A percentile compares a stretch with the other conserved stretches of the same genome.
Conservation (phyloP, 1,140 invertebrate genomes). For the Reticulitermes speratus region DNA sequence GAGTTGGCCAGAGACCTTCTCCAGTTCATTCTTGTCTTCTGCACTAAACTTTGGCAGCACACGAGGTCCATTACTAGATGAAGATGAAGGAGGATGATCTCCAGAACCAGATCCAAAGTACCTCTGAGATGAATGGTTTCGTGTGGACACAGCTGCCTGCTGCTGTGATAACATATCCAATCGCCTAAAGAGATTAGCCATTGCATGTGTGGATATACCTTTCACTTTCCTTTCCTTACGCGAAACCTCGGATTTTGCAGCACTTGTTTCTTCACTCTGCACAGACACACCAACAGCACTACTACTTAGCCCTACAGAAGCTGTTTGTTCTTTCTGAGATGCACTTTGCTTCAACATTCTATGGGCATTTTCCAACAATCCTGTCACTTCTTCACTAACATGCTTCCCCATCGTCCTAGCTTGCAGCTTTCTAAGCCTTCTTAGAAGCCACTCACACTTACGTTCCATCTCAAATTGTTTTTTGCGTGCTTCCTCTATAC, state of each 20-base stretch:
- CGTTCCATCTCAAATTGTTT: slow-evolving; percentile 65
- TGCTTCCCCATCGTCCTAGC: slow-evolving; percentile 69
- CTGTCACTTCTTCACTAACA: slow-evolving; percentile 69
- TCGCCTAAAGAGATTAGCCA: slow-evolving; percentile 56
- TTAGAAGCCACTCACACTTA: slow-evolving; percentile 65
- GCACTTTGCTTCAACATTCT: slow-evolving; percentile 49
- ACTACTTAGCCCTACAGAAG: slow-evolving; percentile 40
- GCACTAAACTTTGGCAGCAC: slow-evolving; percentile 17
- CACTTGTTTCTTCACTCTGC: slow-evolving; percentile 25
- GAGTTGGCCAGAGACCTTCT: slow-evolving; percentile 63
- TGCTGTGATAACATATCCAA: slow-evolving; percentile 49
- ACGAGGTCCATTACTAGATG: slow-evolving; percentile 35
- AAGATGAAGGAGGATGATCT: slow-evolving; percentile 43
- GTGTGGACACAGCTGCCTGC: slow-evolving; percentile 41
- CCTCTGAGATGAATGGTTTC: slow-evolving; percentile 40
- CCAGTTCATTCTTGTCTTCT: slow-evolving; percentile 22
- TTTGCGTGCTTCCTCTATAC: slow-evolving; percentile 45
- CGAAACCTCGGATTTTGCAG: slow-evolving; percentile 44
- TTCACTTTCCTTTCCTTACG: slow-evolving; percentile 49
- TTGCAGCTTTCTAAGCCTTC: slow-evolving; percentile 74
- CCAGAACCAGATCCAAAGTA: slow-evolving; percentile 64
- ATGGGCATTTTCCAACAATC: slow-evolving; percentile 69
- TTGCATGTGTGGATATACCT: slow-evolving; percentile 52
- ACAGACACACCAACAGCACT: slow-evolving; percentile 40
- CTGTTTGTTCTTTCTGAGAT: slow-evolving; percentile 44